phyloP scores from a whole-genome alignment of 2,113 vertebrate genomes.

The Rynchops niger region DNA sequence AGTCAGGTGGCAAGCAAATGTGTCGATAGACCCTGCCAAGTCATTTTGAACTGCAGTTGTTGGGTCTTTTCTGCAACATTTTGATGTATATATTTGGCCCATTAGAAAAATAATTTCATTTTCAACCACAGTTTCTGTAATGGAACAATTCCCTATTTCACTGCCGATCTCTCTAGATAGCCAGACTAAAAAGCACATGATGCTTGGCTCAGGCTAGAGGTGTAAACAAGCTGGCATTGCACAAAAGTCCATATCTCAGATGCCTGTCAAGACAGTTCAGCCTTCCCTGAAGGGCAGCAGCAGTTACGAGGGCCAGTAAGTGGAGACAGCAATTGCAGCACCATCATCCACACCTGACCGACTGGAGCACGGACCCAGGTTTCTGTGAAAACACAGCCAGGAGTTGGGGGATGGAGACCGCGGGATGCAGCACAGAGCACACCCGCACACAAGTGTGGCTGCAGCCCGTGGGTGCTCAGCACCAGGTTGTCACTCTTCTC shows the following conservation, averaged over 20 bases:
- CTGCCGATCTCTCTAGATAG: neutral
- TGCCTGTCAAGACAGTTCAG: neutral
- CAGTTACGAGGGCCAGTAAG: fast-evolving
- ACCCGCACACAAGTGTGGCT: fast-evolving
- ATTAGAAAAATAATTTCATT: constrained; percentile 34
- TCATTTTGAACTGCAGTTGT: neutral
- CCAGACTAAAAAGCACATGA: neutral
- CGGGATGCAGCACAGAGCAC: neutral
- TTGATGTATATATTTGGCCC: constrained; percentile 10
- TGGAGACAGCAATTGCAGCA: neutral
- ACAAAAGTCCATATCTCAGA: neutral
- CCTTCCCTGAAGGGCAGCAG: neutral
- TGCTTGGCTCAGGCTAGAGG: neutral
- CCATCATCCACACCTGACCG: neutral
- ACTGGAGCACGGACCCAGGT: neutral
- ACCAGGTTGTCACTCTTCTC: neutral
- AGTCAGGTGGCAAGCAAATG: neutral
- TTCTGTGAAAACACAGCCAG: neutral
- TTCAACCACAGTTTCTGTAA: neutral
- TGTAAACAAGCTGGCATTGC: neutral
- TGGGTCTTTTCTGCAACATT: neutral
- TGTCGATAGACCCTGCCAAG: neutral
- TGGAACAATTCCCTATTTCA: neutral
- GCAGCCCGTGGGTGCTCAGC: neutral
- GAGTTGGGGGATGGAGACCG: neutral